Conservation (phyloP, 2,888 invertebrate genomes). For the Andrena minutula region DNA sequence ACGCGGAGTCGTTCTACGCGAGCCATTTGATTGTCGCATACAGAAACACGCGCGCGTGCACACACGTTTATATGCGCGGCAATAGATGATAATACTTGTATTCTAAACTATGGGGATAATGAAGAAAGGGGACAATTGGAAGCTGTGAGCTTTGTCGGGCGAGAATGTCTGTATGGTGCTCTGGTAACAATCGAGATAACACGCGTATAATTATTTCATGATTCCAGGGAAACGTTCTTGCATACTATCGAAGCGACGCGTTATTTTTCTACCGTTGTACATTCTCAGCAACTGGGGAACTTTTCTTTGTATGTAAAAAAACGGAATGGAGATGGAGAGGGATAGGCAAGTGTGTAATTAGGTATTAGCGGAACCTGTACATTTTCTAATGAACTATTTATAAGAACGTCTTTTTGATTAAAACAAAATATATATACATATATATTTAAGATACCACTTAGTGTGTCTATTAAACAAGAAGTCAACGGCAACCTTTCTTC, state of each 20-base stretch:
- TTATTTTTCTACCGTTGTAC: constrained; percentile 66
- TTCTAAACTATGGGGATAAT: constrained; percentile 47
- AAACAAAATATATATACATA: constrained; percentile 17
- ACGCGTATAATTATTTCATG: constrained; percentile 39
- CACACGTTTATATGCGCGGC: background rate
- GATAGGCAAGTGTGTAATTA: constrained; percentile 48
- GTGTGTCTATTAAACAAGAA: constrained; percentile 24
- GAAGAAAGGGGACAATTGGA: background rate
- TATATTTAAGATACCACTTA: constrained; percentile 4
- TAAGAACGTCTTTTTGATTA: constrained; percentile 42
- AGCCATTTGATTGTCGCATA: constrained; percentile 23
- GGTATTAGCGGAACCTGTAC: constrained; percentile 48
- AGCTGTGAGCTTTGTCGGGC: constrained; percentile 16
- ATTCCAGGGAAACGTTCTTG: constrained; percentile 44
- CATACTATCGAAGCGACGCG: constrained; percentile 39
- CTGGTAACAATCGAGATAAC: constrained; percentile 20
- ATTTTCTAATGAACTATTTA: constrained; percentile 61
- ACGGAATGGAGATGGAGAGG: background rate
- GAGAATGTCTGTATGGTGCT: background rate
- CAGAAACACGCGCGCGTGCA: constrained; percentile 4
- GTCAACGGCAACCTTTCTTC: constrained; percentile 3
- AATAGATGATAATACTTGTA: constrained; percentile 40
- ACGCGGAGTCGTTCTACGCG: constrained; percentile 23
- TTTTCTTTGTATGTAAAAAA: constrained; percentile 52
- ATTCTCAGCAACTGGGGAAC: constrained; percentile 29